Percentiles rank a stretch among this genome's conserved stretches.
phyloP scores from a whole-genome alignment of 2,113 vertebrate species.

The Ancistrus triradiatus region DNA sequence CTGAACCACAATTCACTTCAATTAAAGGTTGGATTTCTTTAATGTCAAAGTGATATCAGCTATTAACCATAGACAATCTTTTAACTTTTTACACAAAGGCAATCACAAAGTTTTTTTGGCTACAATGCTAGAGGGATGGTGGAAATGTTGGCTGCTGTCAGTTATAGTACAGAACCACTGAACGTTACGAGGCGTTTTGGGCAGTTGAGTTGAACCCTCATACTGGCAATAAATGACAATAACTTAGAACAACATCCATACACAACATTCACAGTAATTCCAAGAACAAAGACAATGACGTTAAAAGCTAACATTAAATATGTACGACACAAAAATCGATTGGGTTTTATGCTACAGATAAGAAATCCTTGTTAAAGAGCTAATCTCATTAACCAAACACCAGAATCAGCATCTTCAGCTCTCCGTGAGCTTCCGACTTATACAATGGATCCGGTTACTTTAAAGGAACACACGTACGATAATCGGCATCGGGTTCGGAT shows the following conservation, averaged over 20 bases:
- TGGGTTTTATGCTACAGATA: too few species aligned
- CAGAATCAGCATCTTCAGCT: slow-evolving; percentile 24
- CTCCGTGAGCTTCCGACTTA: too few species aligned
- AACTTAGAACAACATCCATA: slow-evolving; percentile 30
- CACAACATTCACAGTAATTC: slow-evolving; percentile 34
- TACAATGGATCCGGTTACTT: too few species aligned
- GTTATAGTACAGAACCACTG: neutral
- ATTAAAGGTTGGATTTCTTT: too few species aligned
- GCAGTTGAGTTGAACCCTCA: slow-evolving; percentile 19
- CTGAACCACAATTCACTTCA: too few species aligned
- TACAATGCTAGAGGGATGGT: slow-evolving; percentile 12
- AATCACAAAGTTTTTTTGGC: slow-evolving; percentile 1
- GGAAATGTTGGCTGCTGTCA: neutral
- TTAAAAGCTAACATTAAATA: slow-evolving; percentile 2
- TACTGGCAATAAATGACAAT: slow-evolving; percentile 16
- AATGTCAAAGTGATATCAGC: too few species aligned
- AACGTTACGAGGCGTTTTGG: slow-evolving; percentile 2
- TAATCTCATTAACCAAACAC: neutral
- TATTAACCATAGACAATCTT: neutral
- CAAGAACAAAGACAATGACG: slow-evolving; percentile 35
- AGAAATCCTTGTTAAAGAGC: neutral
- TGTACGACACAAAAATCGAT: neutral
- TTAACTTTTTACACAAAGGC: neutral
- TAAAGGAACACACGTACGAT: too few species aligned
- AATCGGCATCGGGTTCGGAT: neutral